Base-by-base conservation (phyloP, 2,113 vertebrate genomes). In the Girardinichthys multiradiatus region DNA sequence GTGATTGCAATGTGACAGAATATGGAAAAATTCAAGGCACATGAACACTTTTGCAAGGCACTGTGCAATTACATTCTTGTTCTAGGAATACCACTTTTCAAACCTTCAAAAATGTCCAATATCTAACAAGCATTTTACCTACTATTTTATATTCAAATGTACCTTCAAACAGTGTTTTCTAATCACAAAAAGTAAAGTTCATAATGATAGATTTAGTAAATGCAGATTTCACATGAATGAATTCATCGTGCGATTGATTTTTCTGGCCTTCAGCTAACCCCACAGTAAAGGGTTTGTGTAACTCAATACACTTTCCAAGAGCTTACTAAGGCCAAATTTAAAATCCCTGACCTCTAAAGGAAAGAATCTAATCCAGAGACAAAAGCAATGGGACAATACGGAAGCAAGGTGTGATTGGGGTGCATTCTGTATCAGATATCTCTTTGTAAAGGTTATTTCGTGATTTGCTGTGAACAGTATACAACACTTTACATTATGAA, bases 251-350 rank as follows among this genome's bases (percentile, higher is more conserved):
- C 29, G 21, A 87, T 83, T 69, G 77, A 83, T 85, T 83, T 66
- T 28, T 68, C 59, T 39, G 45, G 64, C 51, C 64, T 33, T 27
- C 64, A 51, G 65, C 59, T 37, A 35, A 77, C 72, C 66, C 76
- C 2, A 58, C 66, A 68, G 69, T 29, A 1, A 51, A 70, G 70
- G 64, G 78, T 78, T 74, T 66, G 60, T 68, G 60, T 68, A 48
- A 85, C 80, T 89, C 83, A 76, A 89, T 84, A 73, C 48, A 51
- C 30, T 39, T 85, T 86, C 79, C 80, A 62, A 81, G 77, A 62
- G 80, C 81, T 87, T 85, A 84, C 76, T 68, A 68, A 76, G 63
- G 80, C 66, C 58, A 74, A 88, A 86, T 86, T 91, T 85, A 73
- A 81, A 86, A 78, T 80, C 80, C 57, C 81, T 27, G 33, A 71